Conservation (phyloP, 1,140 invertebrate species). For the Microplitis mediator region DNA sequence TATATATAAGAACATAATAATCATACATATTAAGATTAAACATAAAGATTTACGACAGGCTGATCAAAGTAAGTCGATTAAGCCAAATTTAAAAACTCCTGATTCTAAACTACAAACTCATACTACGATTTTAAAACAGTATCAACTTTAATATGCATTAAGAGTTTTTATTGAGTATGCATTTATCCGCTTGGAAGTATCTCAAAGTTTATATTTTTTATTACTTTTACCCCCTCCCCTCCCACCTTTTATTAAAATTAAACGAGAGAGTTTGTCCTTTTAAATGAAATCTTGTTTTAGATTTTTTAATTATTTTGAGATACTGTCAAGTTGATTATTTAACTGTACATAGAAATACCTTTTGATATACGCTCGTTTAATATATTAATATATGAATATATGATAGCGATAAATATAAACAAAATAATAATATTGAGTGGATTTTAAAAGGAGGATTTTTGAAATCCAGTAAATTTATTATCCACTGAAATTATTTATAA, state of each 20-base stretch:
- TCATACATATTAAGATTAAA: not conserved
- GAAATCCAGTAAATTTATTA: no score
- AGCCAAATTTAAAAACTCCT: conserved; percentile 16
- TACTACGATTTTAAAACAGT: conserved; percentile 29
- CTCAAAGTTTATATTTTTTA: conserved; percentile 25
- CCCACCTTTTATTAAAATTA: not conserved
- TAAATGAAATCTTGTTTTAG: not conserved
- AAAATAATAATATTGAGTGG: conserved; percentile 16
- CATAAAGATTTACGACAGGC: not conserved
- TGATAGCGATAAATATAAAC: conserved; percentile 44
- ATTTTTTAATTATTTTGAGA: conserved; percentile 17
- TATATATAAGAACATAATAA: conserved; percentile 18
- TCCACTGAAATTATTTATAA: no score
- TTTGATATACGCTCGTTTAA: conserved; percentile 51
- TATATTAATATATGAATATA: conserved; percentile 38
- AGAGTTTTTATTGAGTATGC: conserved; percentile 56
- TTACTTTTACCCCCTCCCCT: not conserved
- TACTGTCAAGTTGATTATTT: conserved; percentile 31
- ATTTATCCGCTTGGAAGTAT: conserved; percentile 25
- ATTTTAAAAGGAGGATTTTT: not conserved
- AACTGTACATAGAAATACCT: conserved; percentile 50
- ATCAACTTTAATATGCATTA: conserved; percentile 45
- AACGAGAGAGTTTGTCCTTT: no score
- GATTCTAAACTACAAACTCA: conserved; percentile 28
- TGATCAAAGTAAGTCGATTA: not conserved